Conservation (phyloP, 2,113 vertebrate genomes). For the Tringa solitaria region DNA sequence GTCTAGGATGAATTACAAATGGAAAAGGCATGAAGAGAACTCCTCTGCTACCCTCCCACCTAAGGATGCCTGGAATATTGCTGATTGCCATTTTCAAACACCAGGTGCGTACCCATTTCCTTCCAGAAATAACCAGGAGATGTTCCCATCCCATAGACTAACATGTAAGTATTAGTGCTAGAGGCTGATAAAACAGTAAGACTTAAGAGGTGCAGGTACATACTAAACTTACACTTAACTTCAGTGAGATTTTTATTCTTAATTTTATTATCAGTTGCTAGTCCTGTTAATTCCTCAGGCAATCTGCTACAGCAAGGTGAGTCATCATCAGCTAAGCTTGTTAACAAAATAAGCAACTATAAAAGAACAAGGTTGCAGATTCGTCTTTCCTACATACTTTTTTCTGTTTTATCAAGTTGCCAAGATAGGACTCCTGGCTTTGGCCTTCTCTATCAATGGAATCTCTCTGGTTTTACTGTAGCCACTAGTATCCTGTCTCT, state of each 20-base stretch:
- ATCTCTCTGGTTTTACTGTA: not conserved
- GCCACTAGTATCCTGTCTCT: not conserved
- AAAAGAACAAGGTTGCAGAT: not conserved
- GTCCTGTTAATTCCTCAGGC: not conserved
- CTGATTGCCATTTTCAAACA: not conserved
- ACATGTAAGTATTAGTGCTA: not conserved
- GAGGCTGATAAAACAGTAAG: not conserved
- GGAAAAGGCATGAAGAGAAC: not conserved
- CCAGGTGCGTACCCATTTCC: not conserved
- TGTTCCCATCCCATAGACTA: not conserved
- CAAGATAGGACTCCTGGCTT: not conserved
- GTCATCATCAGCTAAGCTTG: not conserved
- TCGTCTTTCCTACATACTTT: not conserved
- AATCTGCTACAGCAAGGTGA: not conserved
- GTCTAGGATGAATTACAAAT: not conserved
- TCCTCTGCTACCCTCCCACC: not conserved
- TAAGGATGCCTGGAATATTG: not conserved
- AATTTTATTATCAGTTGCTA: not conserved
- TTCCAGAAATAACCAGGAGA: not conserved
- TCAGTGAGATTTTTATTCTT: not conserved
- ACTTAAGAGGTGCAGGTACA: not conserved
- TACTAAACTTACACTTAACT: not conserved
- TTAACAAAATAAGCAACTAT: not conserved
- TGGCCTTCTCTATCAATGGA: not conserved
- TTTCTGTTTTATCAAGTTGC: not conserved